These are phyloP conservation scores for Aphelocoma californica DNA, from an alignment of 2,797 vertebrate genomes.

Conservation along the genomic window DNA sequence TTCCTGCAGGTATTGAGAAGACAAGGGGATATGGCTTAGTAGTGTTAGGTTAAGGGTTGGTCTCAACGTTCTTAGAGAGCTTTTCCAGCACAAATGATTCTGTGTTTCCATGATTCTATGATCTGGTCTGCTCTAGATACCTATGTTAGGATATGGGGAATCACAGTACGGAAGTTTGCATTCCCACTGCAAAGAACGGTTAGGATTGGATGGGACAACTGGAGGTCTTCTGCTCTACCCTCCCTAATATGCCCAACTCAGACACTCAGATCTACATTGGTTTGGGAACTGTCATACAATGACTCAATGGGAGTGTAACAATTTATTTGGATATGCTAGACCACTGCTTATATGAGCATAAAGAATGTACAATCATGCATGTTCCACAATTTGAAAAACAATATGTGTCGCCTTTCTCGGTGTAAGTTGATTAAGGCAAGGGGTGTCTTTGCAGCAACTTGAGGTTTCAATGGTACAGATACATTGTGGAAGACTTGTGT, in stretches of 20 bases:
- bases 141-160: fast-evolving
- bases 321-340: neutral
- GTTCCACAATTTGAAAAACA: neutral
- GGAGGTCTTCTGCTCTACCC: no score
- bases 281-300: neutral
- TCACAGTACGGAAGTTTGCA: neutral
- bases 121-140: neutral
- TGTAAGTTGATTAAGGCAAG: neutral
- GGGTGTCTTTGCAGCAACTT: neutral
- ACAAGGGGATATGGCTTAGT: neutral
- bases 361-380: neutral
- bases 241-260: neutral
- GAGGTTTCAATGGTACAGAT: neutral
- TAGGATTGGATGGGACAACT: neutral
- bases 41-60: no score
- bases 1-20: neutral
- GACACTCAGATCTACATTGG: neutral
- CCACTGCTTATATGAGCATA: neutral
- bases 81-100: neutral
- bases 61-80: neutral
- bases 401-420: fast-evolving
- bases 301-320: neutral
- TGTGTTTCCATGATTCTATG: neutral
- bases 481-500: neutral
- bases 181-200: neutral